phyloP scores from a whole-genome alignment of 1,140 invertebrate genomes.

The Subanguina moxae region DNA sequence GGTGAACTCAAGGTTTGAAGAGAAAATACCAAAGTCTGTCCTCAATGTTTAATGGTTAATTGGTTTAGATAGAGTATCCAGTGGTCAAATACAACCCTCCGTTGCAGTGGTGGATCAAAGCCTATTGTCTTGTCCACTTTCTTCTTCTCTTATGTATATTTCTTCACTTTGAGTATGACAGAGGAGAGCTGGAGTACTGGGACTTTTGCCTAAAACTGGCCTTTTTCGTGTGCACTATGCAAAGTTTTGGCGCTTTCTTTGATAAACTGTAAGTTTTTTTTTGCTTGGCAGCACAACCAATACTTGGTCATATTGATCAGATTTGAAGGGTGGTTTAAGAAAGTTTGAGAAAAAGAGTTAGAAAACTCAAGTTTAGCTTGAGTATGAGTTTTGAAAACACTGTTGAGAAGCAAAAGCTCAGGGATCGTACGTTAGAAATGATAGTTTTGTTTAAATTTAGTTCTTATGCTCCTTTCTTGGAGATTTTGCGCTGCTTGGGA shows the following conservation, averaged over 20 bases:
- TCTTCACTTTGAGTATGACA: constrained; percentile 59
- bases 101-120: constrained; percentile 42
- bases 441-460: constrained; percentile 31
- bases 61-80: constrained; percentile 35
- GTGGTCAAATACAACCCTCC: constrained; percentile 54
- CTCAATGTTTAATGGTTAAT: no score
- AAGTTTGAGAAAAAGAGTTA: constrained; percentile 11
- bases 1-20: no score
- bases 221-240: constrained; percentile 56
- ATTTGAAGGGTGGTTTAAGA: no score
- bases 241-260: constrained; percentile 57
- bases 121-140: constrained; percentile 51
- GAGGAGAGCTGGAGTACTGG: constrained; percentile 37
- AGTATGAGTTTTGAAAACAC: constrained; percentile 13
- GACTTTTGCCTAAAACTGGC: constrained; percentile 54
- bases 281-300: no score
- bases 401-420: background rate
- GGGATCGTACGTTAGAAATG: background rate
- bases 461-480: constrained; percentile 47
- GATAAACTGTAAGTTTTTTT: constrained; percentile 42
- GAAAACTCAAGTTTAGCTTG: background rate
- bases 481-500: constrained; percentile 48
- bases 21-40: no score
- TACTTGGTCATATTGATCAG: no score
- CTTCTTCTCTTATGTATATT: constrained; percentile 54